Evolutionary conservation across 2,888 invertebrate species (phyloP), one percentile per base, ranked within the genome.

Genomic region (Platerodrilus igneus): DNA sequence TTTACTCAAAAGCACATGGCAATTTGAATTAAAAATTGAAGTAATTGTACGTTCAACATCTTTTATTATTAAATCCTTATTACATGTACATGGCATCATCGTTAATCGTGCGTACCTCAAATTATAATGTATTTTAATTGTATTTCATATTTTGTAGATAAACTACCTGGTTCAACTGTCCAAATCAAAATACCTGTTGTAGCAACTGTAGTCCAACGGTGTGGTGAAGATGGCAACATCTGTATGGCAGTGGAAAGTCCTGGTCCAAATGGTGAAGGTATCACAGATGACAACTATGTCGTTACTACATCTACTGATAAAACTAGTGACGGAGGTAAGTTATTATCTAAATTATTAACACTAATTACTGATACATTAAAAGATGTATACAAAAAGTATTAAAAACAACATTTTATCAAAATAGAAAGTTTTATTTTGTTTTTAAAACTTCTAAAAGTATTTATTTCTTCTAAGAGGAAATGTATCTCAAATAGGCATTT

Each of bases 111-210:
- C n/a, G n/a, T n/a, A n/a, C n/a, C n/a, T n/a, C n/a, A n/a, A n/a
- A n/a, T n/a, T n/a, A n/a, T n/a, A n/a, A n/a, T n/a, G n/a, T n/a
- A n/a, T 22, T 22, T 2, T 9, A 6, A 3, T 3, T n/a, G 8
- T 16, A 3, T 22, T 22, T 22, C 5, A 22, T 6, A 4, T 11
- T 9, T 22, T 11, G n/a, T n/a, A n/a, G n/a, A n/a, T n/a, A n/a
- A n/a, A n/a, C n/a, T n/a, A n/a, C n/a, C 45, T 14, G 63, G 65
- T 3, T 62, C 59, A 33, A 64, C 64, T 2, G 66, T 69, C 0
- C 65, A 66, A 47, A 66, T 69, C 23, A 64, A 64, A 39, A 64
- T 69, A 35, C 68, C 69, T 0, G 67, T 69, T 9, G 69, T 69
- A 6, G 69, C 69, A 1, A 69, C 66, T 0, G 67, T 69, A 1